A percentile compares a stretch with the other conserved stretches of the same genome.
These are phyloP conservation scores for Piprites chloris DNA, from an alignment of 2,113 vertebrate genomes.

Conservation along the genomic window DNA sequence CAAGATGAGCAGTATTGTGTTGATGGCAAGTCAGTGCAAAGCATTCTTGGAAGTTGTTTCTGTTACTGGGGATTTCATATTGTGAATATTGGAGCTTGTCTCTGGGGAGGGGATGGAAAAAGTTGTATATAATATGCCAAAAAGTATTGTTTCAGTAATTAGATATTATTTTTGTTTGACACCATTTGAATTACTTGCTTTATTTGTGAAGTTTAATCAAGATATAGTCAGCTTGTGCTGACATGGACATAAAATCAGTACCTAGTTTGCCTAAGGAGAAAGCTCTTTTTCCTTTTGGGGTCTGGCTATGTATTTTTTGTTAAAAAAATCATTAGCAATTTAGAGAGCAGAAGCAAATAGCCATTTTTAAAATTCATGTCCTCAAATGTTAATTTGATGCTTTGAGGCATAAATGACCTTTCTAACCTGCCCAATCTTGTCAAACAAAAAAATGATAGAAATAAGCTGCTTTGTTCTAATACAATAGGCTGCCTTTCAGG, in stretches of 20 bases:
- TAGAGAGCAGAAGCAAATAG: slow-evolving; percentile 66
- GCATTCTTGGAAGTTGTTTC: neutral
- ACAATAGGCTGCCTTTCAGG: slow-evolving; percentile 68
- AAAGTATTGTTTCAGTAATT: neutral
- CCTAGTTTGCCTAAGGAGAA: slow-evolving; percentile 34
- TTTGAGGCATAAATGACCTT: slow-evolving; percentile 78
- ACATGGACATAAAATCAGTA: slow-evolving; percentile 9
- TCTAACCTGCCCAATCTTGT: slow-evolving; percentile 70
- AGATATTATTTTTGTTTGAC: neutral
- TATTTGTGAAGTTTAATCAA: slow-evolving; percentile 52
- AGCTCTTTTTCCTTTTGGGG: neutral
- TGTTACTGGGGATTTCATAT: neutral
- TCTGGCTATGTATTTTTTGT: neutral
- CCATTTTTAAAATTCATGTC: slow-evolving; percentile 75
- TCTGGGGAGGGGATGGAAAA: neutral
- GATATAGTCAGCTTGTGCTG: neutral
- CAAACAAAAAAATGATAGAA: slow-evolving; percentile 71
- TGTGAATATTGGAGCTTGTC: neutral
- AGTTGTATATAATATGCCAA: neutral
- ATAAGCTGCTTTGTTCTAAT: slow-evolving; percentile 73
- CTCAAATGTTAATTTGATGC: slow-evolving; percentile 79
- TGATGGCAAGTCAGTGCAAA: neutral
- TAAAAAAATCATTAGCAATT: slow-evolving; percentile 56
- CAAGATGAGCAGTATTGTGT: neutral
- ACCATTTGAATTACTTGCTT: neutral